phyloP scores from a whole-genome alignment of 1,140 invertebrate genomes.

The Galleria mellonella region DNA sequence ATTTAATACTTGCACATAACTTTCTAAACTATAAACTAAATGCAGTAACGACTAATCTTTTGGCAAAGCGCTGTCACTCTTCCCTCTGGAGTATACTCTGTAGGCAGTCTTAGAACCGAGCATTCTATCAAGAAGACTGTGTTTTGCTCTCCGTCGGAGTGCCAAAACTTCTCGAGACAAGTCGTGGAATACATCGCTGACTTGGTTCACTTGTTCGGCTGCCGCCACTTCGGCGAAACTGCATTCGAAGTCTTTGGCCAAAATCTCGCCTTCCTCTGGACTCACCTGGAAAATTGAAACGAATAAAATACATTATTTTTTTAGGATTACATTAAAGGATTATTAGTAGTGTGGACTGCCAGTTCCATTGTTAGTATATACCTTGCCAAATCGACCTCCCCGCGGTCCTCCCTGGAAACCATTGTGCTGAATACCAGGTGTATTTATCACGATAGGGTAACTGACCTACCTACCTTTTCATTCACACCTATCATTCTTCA shows the following conservation, averaged over 20 bases:
- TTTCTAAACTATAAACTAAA: too few species aligned
- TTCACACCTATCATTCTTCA: too few species aligned
- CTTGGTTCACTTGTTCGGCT: slow-evolving; percentile 86
- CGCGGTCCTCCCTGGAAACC: too few species aligned
- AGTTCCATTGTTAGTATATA: too few species aligned
- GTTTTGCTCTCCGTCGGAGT: slow-evolving; percentile 86
- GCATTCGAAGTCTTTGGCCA: slow-evolving; percentile 91
- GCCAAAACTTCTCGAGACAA: slow-evolving; percentile 87
- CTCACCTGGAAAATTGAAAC: slow-evolving; percentile 80
- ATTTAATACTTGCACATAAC: too few species aligned
- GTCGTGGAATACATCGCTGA: slow-evolving; percentile 89
- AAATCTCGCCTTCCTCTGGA: slow-evolving; percentile 89
- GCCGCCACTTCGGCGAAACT: slow-evolving; percentile 92
- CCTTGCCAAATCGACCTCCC: too few species aligned
- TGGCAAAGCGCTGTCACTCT: slow-evolving; percentile 88
- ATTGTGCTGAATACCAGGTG: too few species aligned
- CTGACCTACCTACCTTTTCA: too few species aligned
- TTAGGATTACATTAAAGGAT: too few species aligned
- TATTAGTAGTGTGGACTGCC: too few species aligned
- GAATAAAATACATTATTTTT: too few species aligned
- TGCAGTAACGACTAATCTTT: slow-evolving; percentile 78
- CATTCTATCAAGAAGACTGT: slow-evolving; percentile 87
- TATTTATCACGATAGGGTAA: too few species aligned
- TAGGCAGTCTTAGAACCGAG: slow-evolving; percentile 83
- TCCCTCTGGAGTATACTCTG: slow-evolving; percentile 85